A percentile compares a stretch with the other conserved stretches of the same genome.
phyloP scores from a whole-genome alignment of 1,140 invertebrate species.

The Aphis gossypii region DNA sequence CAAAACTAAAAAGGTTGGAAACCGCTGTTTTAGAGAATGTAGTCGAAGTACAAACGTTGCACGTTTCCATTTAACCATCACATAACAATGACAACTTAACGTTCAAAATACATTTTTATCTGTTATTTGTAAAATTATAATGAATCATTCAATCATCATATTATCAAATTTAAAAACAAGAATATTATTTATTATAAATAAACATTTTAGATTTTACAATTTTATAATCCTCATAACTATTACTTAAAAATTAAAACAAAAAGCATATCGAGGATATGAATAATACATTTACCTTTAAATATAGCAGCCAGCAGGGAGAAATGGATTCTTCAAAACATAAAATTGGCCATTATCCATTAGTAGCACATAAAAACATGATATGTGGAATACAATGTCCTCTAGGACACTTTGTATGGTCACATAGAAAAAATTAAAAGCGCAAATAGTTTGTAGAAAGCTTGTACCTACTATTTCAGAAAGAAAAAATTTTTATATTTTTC shows the following conservation, averaged over 20 bases:
- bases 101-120: neutral
- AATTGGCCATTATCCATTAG: neutral
- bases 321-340: neutral
- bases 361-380: neutral
- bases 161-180: too few species aligned
- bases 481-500: too few species aligned
- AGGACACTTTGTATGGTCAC: too few species aligned
- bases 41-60: neutral
- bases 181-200: neutral
- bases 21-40: too few species aligned
- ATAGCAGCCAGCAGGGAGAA: neutral
- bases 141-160: neutral
- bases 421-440: too few species aligned
- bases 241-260: neutral
- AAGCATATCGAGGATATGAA: neutral
- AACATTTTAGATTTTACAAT: neutral
- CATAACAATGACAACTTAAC: neutral
- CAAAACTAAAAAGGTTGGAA: too few species aligned
- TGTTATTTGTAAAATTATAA: neutral
- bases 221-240: neutral
- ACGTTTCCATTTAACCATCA: neutral
- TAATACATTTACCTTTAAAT: neutral
- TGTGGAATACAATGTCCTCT: neutral
- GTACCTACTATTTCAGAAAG: too few species aligned
- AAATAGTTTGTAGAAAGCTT: too few species aligned